Evolutionary conservation across 2,888 invertebrate genomes (phyloP).

Genomic region (Pristionchus arcanus): DNA sequence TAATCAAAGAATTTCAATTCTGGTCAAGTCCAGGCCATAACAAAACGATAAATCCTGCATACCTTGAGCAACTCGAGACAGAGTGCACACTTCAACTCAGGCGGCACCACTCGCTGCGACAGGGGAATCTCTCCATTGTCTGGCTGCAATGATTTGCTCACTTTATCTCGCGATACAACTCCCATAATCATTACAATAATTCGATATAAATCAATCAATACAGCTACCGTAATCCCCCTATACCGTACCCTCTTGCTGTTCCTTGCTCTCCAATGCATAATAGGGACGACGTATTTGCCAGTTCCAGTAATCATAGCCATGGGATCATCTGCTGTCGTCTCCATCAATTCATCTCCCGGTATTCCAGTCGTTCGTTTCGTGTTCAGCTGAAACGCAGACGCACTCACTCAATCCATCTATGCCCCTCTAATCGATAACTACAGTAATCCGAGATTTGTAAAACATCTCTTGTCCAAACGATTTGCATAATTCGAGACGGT

Average conservation of each 20-base stretch:
- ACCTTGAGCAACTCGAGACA: conserved; percentile 87
- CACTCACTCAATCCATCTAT: background rate
- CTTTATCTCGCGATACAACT: background rate
- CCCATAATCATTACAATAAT: background rate
- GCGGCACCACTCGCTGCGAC: conserved; percentile 84
- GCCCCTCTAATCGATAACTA: conserved; percentile 11
- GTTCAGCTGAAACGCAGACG: conserved; percentile 71
- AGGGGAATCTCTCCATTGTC: conserved; percentile 54
- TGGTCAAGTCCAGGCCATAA: too few relatives aligned
- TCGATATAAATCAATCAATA: background rate
- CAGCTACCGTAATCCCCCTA: background rate
- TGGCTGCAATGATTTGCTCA: conserved; percentile 20
- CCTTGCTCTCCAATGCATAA: conserved; percentile 87
- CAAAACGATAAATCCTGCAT: background rate
- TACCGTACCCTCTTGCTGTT: conserved; percentile 85
- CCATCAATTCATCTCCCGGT: conserved; percentile 84
- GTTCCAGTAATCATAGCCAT: conserved; percentile 81
- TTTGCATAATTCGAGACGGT: background rate
- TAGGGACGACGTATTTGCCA: conserved; percentile 81
- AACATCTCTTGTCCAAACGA: background rate
- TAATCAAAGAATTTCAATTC: too few relatives aligned
- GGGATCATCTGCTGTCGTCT: conserved; percentile 79
- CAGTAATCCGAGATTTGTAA: background rate
- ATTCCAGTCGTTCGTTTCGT: conserved; percentile 91
- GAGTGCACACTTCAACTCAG: conserved; percentile 92